Evolutionary conservation across 2,888 invertebrate genomes (phyloP), one percentile per base, ranked within the genome.

Genomic region (Pheosia gnoma): DNA sequence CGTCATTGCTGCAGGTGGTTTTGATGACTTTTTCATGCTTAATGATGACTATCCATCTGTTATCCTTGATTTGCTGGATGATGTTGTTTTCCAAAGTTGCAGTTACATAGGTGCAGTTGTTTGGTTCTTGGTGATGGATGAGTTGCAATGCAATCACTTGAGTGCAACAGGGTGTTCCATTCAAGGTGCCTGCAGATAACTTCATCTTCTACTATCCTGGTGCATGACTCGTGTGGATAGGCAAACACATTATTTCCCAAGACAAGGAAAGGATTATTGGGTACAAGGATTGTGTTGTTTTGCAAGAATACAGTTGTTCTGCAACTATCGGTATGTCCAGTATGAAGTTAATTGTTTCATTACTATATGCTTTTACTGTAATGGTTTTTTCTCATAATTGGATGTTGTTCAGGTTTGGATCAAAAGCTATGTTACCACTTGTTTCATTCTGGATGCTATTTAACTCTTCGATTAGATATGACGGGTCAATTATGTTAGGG

Each of bases 121-220:
- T 71, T 13, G 70, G 75, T 66, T 74, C 63, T 54, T 70, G 68
- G 41, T 75, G 72, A 52, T 77, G 75, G 0, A 75, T 66, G 0
- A 75, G 62, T 54, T 74, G 71, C 75, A 41, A 76, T 70, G 63
- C 72, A 25, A 25, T n/a, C n/a, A 25, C 25, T 25, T 25, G 25
- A 25, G 25, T 25, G 25, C 25, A 25, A 2, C 25, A 25, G 25
- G 25, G 75, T 45, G 47, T 75, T 65, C 74, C 74, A 77, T 57
- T 79, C 67, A 0, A 76, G 59, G 37, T 75, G 78, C 47, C 61
- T 72, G 59, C 72, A 75, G 25, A 72, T 74, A 57, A 65, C 66
- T 39, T 65, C 45, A 9, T 36, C 9, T 9, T 25, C 52, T 5
- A 9, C 8, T 11, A 36, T 52, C 8, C 10, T 36, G 3, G n/a